phyloP scores from a whole-genome alignment of 2,888 invertebrate genomes.

The Drosophila demipolita region DNA sequence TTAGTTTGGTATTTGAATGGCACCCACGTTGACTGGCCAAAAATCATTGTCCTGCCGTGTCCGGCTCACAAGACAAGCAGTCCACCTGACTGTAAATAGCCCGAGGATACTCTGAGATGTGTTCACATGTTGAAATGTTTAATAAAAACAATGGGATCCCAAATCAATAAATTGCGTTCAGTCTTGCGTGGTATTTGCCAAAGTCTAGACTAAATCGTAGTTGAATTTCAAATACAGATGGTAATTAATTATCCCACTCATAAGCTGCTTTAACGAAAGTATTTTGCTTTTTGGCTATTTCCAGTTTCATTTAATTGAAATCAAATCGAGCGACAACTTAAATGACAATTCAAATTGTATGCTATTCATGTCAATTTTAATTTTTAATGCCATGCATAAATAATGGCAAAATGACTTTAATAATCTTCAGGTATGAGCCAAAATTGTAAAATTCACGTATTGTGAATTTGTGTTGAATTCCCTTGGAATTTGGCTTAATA shows the following conservation, averaged over 20 bases:
- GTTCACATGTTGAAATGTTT: neutral
- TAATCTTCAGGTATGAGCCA: neutral
- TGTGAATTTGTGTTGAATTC: conserved; percentile 1
- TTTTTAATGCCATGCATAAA: conserved; percentile 8
- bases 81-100: neutral
- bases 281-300: neutral
- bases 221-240: neutral
- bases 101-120: neutral
- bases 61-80: neutral
- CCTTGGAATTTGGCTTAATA: neutral
- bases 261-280: conserved; percentile 13
- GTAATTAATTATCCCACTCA: conserved; percentile 43
- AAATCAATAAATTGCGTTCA: neutral
- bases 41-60: neutral
- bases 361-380: conserved; percentile 14
- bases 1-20: neutral
- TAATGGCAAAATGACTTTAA: conserved; percentile 2
- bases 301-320: conserved; percentile 15
- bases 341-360: conserved; percentile 26
- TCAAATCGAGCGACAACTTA: conserved; percentile 1
- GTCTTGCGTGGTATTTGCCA: conserved; percentile 10
- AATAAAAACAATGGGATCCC: no score
- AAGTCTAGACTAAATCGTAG: conserved; percentile 25
- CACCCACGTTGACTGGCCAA: neutral
- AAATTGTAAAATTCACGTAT: neutral